Base-by-base conservation (phyloP, 2,113 vertebrate genomes). In the Ivindomyrus marchei region DNA sequence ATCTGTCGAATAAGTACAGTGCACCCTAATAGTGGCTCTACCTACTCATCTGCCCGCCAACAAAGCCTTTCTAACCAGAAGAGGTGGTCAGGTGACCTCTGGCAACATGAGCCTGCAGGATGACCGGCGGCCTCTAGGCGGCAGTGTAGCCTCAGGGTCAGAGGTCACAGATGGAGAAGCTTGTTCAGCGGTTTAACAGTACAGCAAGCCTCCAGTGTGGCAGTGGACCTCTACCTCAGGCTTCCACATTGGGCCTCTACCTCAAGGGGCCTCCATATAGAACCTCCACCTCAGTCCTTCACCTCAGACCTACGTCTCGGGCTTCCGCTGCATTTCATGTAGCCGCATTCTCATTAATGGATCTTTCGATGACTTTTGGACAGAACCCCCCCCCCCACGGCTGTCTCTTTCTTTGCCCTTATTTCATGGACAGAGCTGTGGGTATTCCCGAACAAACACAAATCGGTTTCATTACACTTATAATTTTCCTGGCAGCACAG, bases 351-450 rank as follows among this genome's bases (percentile, higher is more conserved):
- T 92, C 90, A 91, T 92, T 92, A 92, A 92, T 90, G 91, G 91
- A 88, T 89, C 92, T 92, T 92, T 90, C 27, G 87, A 42, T 92
- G 92, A 92, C 92, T 94, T 91, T 93, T 92, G 53, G 90, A 90
- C 87, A 53, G 36, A 50, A 62, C 56, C 83, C 58, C n/a, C 85
- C 50, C 84, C 42, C 8, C 46, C 46, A 8, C 88, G 87, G 77
- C 52, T 88, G 70, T 27, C 46, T 42, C 83, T 49, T 62, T 31
- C 36, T n/a, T 21, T 42, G 39, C 42, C 45, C n/a, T 49, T 39
- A 42, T 42, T 86, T 42, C n/a, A n/a, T 87, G 56, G 39, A 31
- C 80, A 62, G 42, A 90, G 1, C 47, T 17, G 49, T 39, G 11
- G 50, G 87, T 19, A 21, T 58, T 58, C 31, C 17, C 46, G 39